Evolutionary conservation across 1,140 invertebrate species (phyloP).

Genomic region (Drosophila parabipectinata): DNA sequence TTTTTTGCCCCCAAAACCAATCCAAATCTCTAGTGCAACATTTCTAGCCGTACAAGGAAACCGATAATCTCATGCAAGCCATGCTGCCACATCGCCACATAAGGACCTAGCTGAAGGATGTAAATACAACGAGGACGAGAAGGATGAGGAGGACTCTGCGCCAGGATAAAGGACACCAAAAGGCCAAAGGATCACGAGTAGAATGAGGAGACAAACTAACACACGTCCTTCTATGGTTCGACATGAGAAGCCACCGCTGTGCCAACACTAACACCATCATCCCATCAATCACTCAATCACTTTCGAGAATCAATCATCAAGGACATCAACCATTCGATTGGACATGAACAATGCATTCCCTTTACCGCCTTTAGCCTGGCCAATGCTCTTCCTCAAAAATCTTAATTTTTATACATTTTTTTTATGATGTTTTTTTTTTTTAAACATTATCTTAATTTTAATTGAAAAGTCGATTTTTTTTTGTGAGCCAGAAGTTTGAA

Average conservation of each 20-base stretch:
- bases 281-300: constrained; percentile 19
- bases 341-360: constrained; percentile 21
- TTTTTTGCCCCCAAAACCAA: neutral
- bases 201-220: constrained; percentile 16
- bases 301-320: constrained; percentile 27
- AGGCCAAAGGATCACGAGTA: constrained; percentile 14
- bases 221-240: constrained; percentile 68
- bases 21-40: constrained; percentile 28
- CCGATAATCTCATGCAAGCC: constrained; percentile 71
- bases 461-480: constrained; percentile 4
- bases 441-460: constrained; percentile 5
- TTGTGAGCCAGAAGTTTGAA: constrained; percentile 50
- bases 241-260: constrained; percentile 74
- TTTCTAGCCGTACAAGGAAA: constrained; percentile 60
- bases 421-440: neutral
- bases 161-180: neutral
- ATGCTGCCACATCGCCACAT: constrained; percentile 65
- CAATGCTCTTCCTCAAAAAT: neutral
- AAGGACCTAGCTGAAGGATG: constrained; percentile 39
- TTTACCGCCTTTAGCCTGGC: constrained; percentile 2
- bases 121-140: constrained; percentile 37
- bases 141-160: neutral
- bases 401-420: neutral
- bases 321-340: neutral
- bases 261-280: constrained; percentile 39